Evolutionary conservation across 2,888 invertebrate species (phyloP), one percentile per base, ranked within the genome.

Genomic region (Camponotus fellah): DNA sequence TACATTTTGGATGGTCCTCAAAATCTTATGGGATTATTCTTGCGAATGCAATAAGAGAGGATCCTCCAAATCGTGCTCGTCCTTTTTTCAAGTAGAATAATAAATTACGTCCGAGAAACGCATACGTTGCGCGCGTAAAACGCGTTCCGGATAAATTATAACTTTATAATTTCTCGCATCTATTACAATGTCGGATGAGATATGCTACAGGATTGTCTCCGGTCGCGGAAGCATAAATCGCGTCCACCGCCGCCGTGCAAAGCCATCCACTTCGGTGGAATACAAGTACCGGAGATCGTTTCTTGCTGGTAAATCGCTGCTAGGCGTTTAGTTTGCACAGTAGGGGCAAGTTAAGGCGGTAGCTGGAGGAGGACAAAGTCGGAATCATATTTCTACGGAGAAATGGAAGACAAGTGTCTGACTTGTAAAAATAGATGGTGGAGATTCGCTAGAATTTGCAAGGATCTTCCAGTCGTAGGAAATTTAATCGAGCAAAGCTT

Each of bases 191-290:
- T 60, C 71, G 46, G 60, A 71, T 71, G 79, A 79, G 71, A 66
- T 71, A 79, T 60, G 58, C 26, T 60, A 71, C 58, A 37, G 71
- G 79, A 71, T 71, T 79, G 79, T 79, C 71, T 58, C 17, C 79
- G 32, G 56, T 68, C 77, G 77, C 79, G 71, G 79, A 79, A 79
- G 60, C 79, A 79, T 79, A 71, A 79, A 79, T 79, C 60, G 46
- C 17, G 34, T 58, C 46, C 26, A n/a, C 34, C 26, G 17, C 9
- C 21, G 58, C 43, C 17, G 4, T 69, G 43, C 46, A 60, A 69
- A 46, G 53, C 43, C 56, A 3, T 37, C 32, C 14, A 58, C 26
- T 4, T 34, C 34, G 34, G n/a, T 32, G 12, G 26, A 26, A 26
- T 21, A 60, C 21, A 58, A 79, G 60, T 53, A 53, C n/a, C 43